These are phyloP conservation scores for Drosophila littoralis DNA, from an alignment of 1,140 invertebrate genomes.

Conservation along the genomic window DNA sequence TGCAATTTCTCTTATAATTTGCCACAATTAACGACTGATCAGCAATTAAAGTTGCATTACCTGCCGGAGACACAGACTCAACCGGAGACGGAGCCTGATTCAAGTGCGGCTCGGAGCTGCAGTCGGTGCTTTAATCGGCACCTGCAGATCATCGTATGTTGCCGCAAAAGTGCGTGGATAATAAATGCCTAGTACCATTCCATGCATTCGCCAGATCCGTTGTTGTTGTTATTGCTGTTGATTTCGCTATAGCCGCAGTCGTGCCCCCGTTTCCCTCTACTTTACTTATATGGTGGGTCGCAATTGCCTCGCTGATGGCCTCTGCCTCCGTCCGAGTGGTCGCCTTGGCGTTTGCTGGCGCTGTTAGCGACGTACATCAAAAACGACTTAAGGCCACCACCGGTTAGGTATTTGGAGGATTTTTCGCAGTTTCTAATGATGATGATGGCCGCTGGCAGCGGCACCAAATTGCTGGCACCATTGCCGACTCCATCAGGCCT, in stretches of 20 bases:
- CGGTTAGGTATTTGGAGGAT: conserved; percentile 59
- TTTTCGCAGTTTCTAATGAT: conserved; percentile 76
- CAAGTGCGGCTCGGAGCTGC: background rate
- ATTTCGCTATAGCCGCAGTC: conserved; percentile 9
- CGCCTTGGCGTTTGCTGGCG: conserved; percentile 35
- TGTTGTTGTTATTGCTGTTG: background rate
- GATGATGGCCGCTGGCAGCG: conserved; percentile 57
- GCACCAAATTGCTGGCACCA: conserved; percentile 44
- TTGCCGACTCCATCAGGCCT: conserved; percentile 34
- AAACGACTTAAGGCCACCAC: conserved; percentile 73
- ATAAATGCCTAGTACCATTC: conserved; percentile 43
- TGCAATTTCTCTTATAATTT: conserved; percentile 66
- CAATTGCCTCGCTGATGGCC: conserved; percentile 13
- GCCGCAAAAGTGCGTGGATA: conserved; percentile 66
- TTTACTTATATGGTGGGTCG: background rate
- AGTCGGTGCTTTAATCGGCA: conserved; percentile 49
- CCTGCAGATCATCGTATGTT: conserved; percentile 58
- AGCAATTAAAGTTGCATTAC: conserved; percentile 76
- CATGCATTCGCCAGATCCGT: conserved; percentile 25
- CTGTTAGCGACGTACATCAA: conserved; percentile 58
- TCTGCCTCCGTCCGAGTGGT: conserved; percentile 35
- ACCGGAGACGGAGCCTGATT: background rate
- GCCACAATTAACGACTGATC: conserved; percentile 78
- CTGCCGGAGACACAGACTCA: conserved; percentile 26
- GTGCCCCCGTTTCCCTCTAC: background rate